Base-by-base conservation (phyloP, 2,113 vertebrate genomes). In the Heloderma charlesbogerti region DNA sequence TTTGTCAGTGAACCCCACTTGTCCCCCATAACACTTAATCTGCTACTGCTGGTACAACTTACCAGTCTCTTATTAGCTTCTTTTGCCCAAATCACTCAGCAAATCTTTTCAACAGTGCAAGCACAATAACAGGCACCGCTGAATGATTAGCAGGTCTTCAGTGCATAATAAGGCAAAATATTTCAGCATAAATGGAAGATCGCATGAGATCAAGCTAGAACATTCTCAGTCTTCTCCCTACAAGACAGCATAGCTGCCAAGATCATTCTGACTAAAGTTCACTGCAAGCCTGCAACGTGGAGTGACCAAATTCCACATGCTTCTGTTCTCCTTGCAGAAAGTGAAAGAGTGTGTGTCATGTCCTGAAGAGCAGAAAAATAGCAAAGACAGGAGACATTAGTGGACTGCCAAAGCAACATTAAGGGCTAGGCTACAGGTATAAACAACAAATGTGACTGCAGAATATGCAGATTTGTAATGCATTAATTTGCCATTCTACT, bases 251-350 rank as follows among this genome's bases (percentile, higher is more conserved):
- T 29, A 75, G 27, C 34, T 82, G 82, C 88, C 89, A 80, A 84
- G 12, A 83, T 2, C 67, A 91, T 91, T 43, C 0, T 0, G 93
- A 91, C 84, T 95, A 94, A 97, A 97, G 97, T 97, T 94, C 96
- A 94, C 90, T n/a, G 74, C 67, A 90, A 90, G 51, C 75, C 89
- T 91, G 77, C 85, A 90, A 91, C 0, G 10, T 95, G 91, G 91
- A 96, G 22, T 71, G 51, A 86, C 48, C 95, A 95, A 97, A 96
- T 94, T 96, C 95, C 95, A 92, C 89, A 79, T 8, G 18, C 82
- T 91, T 37, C 43, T 95, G 83, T 67, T 45, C 34, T 93, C 83
- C 89, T 8, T 77, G 31, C 89, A 93, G 92, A 0, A n/a, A 92
- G 78, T 18, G 16, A 48, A 90, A 92, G 85, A 67, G n/a, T 34